Conservation (phyloP, 2,888 invertebrate species). For the Xanthorhoe spadicearia region DNA sequence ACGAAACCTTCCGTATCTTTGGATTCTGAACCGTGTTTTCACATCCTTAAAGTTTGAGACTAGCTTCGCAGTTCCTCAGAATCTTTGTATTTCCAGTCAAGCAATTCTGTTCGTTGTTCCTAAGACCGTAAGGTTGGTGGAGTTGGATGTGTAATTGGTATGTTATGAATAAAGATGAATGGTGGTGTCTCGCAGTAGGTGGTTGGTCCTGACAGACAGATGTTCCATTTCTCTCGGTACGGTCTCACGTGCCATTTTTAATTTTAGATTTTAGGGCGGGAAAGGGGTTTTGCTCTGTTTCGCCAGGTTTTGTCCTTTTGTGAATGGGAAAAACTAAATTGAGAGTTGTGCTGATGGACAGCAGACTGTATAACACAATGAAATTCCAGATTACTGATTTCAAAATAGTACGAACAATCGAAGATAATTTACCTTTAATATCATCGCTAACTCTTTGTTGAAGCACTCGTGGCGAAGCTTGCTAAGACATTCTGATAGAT, state of each 20-base stretch:
- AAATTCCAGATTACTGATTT: too few relatives aligned
- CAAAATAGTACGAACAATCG: too few relatives aligned
- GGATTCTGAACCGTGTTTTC: constrained; percentile 40
- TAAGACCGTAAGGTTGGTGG: constrained; percentile 15
- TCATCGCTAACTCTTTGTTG: too few relatives aligned
- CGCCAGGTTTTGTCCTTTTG: background rate
- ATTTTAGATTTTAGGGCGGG: constrained; percentile 64
- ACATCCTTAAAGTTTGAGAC: background rate
- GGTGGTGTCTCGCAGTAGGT: constrained; percentile 74
- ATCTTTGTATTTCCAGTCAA: constrained; percentile 13
- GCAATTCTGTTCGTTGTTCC: constrained; percentile 40
- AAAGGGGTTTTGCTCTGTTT: constrained; percentile 5
- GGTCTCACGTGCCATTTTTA: constrained; percentile 66
- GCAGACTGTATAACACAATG: too few relatives aligned
- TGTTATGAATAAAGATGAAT: constrained; percentile 77
- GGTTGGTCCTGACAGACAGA: constrained; percentile 81
- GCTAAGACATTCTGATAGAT: too few relatives aligned
- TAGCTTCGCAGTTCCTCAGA: constrained; percentile 45
- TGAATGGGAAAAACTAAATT: background rate
- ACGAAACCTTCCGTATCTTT: constrained; percentile 33
- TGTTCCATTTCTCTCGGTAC: constrained; percentile 66
- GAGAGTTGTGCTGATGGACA: background rate
- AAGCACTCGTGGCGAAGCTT: too few relatives aligned
- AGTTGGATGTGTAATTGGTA: constrained; percentile 39
- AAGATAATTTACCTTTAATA: too few relatives aligned